Percentiles rank a stretch among this genome's conserved stretches.
phyloP scores from a whole-genome alignment of 2,888 invertebrate genomes.

The Epinotia nisella region DNA sequence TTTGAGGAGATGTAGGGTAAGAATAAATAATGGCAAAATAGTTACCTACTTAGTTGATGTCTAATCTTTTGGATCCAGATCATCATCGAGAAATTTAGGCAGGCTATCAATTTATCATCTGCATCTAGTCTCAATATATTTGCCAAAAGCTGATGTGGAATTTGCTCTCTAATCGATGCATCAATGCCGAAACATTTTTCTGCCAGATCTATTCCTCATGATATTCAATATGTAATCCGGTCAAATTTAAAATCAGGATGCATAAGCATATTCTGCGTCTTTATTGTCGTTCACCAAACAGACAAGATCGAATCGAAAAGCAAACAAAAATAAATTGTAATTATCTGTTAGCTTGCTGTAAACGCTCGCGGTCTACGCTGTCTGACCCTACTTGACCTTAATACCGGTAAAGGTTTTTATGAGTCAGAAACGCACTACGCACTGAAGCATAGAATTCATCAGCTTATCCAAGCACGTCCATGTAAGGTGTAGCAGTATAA shows the following conservation, averaged over 20 bases:
- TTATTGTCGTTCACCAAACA: not conserved
- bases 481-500: conserved; percentile 32
- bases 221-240: too few relatives aligned
- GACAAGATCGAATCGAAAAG: not conserved
- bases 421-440: conserved; percentile 5
- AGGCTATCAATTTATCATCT: too few relatives aligned
- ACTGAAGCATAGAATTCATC: conserved; percentile 20
- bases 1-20: not conserved
- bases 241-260: too few relatives aligned
- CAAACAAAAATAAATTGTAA: not conserved
- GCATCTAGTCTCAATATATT: too few relatives aligned
- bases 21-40: not conserved
- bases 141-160: not conserved
- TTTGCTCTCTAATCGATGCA: not conserved
- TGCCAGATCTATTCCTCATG: too few relatives aligned
- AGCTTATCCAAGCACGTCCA: conserved; percentile 20
- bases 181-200: not conserved
- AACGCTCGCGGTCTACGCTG: not conserved
- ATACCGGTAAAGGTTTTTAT: conserved; percentile 11
- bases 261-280: too few relatives aligned
- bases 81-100: not conserved
- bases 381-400: conserved; percentile 20
- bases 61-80: not conserved
- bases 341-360: not conserved
- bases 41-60: not conserved